These are phyloP conservation scores for Aramus guarauna DNA, from an alignment of 2,113 vertebrate genomes.

Conservation along the genomic window DNA sequence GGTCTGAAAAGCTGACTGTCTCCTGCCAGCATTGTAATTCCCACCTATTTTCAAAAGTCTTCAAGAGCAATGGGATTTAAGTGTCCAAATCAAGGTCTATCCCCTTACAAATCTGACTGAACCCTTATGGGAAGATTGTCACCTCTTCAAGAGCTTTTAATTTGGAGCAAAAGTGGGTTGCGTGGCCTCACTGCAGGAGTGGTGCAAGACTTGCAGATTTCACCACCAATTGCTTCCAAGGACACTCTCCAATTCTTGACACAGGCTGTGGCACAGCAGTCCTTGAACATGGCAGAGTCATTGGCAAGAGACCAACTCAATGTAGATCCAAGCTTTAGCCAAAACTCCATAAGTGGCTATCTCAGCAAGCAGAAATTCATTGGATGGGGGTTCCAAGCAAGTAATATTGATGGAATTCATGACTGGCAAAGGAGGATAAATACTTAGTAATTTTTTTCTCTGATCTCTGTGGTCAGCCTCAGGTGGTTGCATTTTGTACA, in stretches of 20 bases:
- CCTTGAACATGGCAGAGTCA: not conserved
- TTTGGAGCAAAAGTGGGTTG: not conserved
- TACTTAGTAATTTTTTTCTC: not conserved
- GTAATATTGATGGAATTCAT: not conserved
- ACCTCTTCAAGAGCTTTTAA: not conserved
- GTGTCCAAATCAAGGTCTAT: not conserved
- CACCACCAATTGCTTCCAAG: not conserved
- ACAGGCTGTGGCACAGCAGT: accelerated
- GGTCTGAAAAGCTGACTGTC: not conserved
- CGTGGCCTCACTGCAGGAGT: not conserved
- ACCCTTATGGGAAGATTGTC: not conserved
- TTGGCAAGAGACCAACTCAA: not conserved
- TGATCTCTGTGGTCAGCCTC: not conserved
- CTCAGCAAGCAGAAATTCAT: not conserved
- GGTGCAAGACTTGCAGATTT: not conserved
- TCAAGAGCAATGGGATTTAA: not conserved
- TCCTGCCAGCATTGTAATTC: not conserved
- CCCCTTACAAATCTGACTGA: not conserved
- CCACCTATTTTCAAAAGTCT: not conserved
- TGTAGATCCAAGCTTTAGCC: not conserved
- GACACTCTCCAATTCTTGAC: not conserved
- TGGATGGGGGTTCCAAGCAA: not conserved
- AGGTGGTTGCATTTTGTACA: not conserved
- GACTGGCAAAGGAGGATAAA: not conserved
- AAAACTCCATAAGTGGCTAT: not conserved